Evolutionary conservation across 92 coral and sea anemone species (phyloP), one percentile per base, ranked within the genome.

Genomic region (Metridium senile): DNA sequence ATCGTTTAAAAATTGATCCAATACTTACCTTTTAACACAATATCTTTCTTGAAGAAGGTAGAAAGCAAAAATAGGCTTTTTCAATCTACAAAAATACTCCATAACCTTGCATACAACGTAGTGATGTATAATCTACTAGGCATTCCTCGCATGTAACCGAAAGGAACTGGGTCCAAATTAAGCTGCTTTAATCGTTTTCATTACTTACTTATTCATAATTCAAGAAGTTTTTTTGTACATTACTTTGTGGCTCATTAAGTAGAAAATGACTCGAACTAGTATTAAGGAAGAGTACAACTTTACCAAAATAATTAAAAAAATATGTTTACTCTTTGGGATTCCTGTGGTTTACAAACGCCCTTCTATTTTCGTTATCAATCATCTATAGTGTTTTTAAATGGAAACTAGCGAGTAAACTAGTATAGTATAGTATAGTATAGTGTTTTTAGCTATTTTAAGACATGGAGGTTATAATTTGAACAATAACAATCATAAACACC

Each of bases 401-500:
- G n/a, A n/a, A n/a, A n/a, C n/a, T n/a, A n/a, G n/a, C n/a, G n/a
- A n/a, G n/a, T n/a, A n/a, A n/a, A n/a, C n/a, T n/a, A n/a, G n/a
- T n/a, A n/a, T n/a, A n/a, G n/a, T n/a, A n/a, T n/a, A n/a, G n/a
- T n/a, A n/a, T n/a, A n/a, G n/a, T n/a, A n/a, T n/a, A n/a, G n/a
- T n/a, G n/a, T 3, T 54, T 54, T 3, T 9, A 10, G 61, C 25
- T 21, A 10, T 54, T 21, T 10, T 21, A 10, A 54, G 25, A n/a
- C 25, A 54, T 16, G 20, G 65, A 26, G 47, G 11, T 75, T 82
- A 76, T 1, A 62, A 63, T n/a, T 21, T 67, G 66, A 68, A 45
- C 58, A 21, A 68, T 66, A 21, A 57, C 57, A 7, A 82, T 66
- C 58, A 83, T 77, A 26, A 32, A 77, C n/a, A 82, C 83, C 52